Evolutionary conservation across 1,140 invertebrate genomes (phyloP), one percentile per base, ranked within the genome.

Genomic region (Apis florea): DNA sequence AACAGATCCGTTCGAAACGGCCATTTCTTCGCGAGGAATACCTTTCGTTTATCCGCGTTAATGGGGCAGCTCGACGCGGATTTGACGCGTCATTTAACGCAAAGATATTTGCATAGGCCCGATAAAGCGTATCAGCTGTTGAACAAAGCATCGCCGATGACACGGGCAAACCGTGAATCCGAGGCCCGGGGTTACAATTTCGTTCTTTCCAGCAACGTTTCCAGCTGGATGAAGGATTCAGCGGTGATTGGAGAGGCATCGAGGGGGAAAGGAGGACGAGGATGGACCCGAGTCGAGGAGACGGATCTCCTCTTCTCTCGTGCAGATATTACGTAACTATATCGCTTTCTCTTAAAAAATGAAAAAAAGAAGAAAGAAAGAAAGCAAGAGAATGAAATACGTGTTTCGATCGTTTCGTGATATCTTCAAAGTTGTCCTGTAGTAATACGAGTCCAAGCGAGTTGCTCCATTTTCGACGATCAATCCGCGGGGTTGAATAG

Each of bases 81-180:
- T 81, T 81, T 81, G 72, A 67, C 79, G 79, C 79, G 71, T 67
- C 79, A 75, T 81, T 81, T 81, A 81, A 81, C 79, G 72, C 79
- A 75, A 81, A 72, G 54, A 75, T 81, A 73, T 81, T 81, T 75
- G 71, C 79, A 75, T 68, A 74, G 79, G 47, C 53, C 51, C 47
- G 79, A 80, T 80, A 80, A 80, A 80, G 61, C 61, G 70, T 73
- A 75, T 81, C 79, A 67, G 11, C 17, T 54, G 63, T 21, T 21
- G 72, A 75, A 81, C 79, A 81, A 81, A 75, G 53, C n/a, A 47
- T 75, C 15, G 11, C 0, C 54, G 79, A 81, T 81, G 79, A 81
- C 79, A 75, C 54, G 40, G n/a, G 24, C 63, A 81, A 81, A 63
- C 31, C 68, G 71, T 49, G 79, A 80, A 67, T 67, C 53, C 69